These are phyloP conservation scores for Dasypogon diadema DNA, from an alignment of 2,888 invertebrate species.

Conservation along the genomic window DNA sequence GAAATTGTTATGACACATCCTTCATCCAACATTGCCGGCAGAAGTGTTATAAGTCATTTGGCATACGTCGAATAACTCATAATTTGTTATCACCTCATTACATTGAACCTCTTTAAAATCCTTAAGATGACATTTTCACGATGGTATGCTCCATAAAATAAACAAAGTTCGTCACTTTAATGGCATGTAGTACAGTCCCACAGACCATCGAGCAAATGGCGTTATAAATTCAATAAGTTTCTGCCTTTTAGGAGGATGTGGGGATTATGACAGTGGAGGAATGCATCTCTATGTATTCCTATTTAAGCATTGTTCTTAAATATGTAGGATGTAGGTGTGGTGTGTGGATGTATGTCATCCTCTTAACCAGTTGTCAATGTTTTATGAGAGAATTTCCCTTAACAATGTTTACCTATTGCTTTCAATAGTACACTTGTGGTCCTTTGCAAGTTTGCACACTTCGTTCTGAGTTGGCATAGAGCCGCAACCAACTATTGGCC, in stretches of 20 bases:
- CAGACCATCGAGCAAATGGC: constrained; percentile 31
- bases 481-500: constrained; percentile 26
- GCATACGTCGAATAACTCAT: constrained; percentile 26
- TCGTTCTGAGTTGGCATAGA: constrained; percentile 22
- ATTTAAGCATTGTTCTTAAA: constrained; percentile 34
- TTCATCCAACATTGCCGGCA: too few species aligned
- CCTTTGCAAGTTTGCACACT: constrained; percentile 22
- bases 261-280: constrained; percentile 5
- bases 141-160: constrained; percentile 22
- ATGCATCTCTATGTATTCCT: constrained; percentile 17
- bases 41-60: background rate
- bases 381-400: constrained; percentile 42
- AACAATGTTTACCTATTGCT: constrained; percentile 43
- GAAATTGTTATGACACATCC: too few species aligned
- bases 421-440: constrained; percentile 26
- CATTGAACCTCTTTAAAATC: constrained; percentile 35
- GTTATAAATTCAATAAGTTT: constrained; percentile 48
- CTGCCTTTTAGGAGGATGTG: constrained; percentile 10
- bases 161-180: constrained; percentile 39
- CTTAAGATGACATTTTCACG: constrained; percentile 31
- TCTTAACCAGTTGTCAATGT: constrained; percentile 29
- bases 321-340: background rate
- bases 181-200: constrained; percentile 24
- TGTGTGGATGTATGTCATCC: constrained; percentile 30
- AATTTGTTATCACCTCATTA: constrained; percentile 44